phyloP scores from a whole-genome alignment of 2,888 invertebrate species.

The Beris morrisii region DNA sequence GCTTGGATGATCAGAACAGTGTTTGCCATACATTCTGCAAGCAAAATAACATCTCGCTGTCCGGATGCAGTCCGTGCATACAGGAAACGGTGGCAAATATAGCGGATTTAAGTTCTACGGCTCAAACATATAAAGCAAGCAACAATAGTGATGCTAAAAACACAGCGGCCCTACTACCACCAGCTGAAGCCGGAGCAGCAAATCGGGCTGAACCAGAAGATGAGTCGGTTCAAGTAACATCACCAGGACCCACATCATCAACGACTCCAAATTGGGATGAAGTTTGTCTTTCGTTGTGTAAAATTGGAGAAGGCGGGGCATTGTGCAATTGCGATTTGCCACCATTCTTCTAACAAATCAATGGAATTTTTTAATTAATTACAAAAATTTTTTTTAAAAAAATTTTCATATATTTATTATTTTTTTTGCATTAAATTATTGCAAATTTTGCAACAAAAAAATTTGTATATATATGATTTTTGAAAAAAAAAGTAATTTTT shows the following conservation, averaged over 20 bases:
- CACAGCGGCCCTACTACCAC: no score
- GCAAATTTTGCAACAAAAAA: no score
- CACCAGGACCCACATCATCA: constrained; percentile 30
- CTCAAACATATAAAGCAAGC: background rate
- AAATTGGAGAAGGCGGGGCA: constrained; percentile 71
- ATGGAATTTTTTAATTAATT: constrained; percentile 11
- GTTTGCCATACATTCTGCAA: constrained; percentile 50
- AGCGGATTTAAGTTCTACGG: background rate
- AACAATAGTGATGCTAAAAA: no score
- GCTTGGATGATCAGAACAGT: constrained; percentile 37
- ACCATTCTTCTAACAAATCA: constrained; percentile 57
- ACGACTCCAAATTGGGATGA: constrained; percentile 62
- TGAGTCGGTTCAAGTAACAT: constrained; percentile 24
- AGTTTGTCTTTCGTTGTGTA: constrained; percentile 68
- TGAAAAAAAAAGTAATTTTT: background rate
- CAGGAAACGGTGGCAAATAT: background rate
- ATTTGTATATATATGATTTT: background rate
- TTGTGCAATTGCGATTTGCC: constrained; percentile 75
- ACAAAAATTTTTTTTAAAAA: constrained; percentile 2
- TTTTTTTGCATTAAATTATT: background rate
- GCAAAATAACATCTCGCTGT: constrained; percentile 44
- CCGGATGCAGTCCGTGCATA: constrained; percentile 50
- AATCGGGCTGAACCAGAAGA: constrained; percentile 2
- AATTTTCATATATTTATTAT: background rate
- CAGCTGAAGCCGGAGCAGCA: constrained; percentile 2